A percentile compares a stretch with the other conserved stretches of the same genome.
phyloP scores from a whole-genome alignment of 2,888 invertebrate genomes.

The Coremacera marginata region DNA sequence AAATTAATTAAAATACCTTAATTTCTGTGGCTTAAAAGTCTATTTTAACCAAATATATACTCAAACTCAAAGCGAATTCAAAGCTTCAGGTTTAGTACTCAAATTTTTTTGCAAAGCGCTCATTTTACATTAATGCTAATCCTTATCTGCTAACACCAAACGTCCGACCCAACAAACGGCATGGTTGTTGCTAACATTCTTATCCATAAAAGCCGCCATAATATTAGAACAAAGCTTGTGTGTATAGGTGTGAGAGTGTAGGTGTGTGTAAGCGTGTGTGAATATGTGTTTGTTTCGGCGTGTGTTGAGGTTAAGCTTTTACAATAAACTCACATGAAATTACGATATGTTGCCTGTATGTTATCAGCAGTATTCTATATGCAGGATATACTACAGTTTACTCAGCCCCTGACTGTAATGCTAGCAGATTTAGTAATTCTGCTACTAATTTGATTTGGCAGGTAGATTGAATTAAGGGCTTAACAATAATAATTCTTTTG shows the following conservation, averaged over 20 bases:
- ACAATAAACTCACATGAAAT: slow-evolving; percentile 32
- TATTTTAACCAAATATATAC: too few species aligned
- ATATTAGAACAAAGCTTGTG: background rate
- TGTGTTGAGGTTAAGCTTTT: slow-evolving; percentile 21
- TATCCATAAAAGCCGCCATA: background rate
- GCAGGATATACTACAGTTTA: background rate
- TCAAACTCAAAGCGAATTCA: background rate
- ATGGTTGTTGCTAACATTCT: background rate
- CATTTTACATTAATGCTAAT: slow-evolving; percentile 16
- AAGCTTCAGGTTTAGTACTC: background rate
- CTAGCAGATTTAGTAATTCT: too few species aligned
- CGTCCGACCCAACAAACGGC: background rate
- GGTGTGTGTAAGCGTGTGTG: background rate
- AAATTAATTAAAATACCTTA: too few species aligned
- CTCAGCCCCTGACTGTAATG: too few species aligned
- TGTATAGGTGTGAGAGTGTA: background rate
- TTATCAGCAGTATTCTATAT: slow-evolving; percentile 9
- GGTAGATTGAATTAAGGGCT: too few species aligned
- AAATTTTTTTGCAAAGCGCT: too few species aligned
- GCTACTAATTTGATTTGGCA: too few species aligned
- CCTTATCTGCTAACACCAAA: slow-evolving; percentile 37
- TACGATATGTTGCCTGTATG: background rate
- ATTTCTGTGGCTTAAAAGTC: too few species aligned
- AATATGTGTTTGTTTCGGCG: background rate
- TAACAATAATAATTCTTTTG: too few species aligned